Percentiles rank a stretch among this genome's conserved stretches.
These are phyloP conservation scores for Cynopterus brachyotis DNA, from an alignment of 2,113 vertebrate species.

Conservation along the genomic window DNA sequence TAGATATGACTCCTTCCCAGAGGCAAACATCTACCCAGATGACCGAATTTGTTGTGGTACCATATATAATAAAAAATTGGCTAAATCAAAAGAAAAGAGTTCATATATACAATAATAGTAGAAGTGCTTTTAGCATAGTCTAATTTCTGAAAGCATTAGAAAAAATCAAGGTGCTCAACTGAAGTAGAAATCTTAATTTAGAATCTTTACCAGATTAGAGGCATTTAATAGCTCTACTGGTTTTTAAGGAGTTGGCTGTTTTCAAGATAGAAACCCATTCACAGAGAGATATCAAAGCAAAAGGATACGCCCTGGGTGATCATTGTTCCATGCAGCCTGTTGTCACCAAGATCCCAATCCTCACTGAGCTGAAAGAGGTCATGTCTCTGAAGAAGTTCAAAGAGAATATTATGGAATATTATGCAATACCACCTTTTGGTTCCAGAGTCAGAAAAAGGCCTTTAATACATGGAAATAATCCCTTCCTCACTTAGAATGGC, in stretches of 20 bases:
- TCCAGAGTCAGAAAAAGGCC: background rate
- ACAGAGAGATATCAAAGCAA: background rate
- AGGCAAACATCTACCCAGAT: background rate
- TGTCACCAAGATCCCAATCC: background rate
- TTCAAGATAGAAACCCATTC: background rate
- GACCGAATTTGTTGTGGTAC: background rate
- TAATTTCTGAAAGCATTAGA: background rate
- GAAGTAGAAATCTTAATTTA: background rate
- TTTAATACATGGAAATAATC: background rate
- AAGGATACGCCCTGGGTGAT: background rate
- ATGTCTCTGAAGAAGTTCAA: background rate
- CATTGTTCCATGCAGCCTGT: background rate
- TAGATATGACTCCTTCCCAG: background rate
- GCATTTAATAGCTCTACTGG: background rate
- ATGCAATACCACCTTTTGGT: background rate
- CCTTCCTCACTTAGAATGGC: background rate
- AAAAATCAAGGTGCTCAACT: background rate
- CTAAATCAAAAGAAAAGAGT: background rate
- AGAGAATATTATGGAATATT: background rate
- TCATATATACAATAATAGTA: background rate
- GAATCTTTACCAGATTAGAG: background rate
- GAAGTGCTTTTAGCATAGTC: background rate
- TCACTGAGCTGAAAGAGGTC: background rate
- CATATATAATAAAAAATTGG: background rate
- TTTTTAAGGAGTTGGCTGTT: background rate